Base-by-base conservation (phyloP, 1,140 invertebrate genomes). In the Cyphomyrmex costatus region DNA sequence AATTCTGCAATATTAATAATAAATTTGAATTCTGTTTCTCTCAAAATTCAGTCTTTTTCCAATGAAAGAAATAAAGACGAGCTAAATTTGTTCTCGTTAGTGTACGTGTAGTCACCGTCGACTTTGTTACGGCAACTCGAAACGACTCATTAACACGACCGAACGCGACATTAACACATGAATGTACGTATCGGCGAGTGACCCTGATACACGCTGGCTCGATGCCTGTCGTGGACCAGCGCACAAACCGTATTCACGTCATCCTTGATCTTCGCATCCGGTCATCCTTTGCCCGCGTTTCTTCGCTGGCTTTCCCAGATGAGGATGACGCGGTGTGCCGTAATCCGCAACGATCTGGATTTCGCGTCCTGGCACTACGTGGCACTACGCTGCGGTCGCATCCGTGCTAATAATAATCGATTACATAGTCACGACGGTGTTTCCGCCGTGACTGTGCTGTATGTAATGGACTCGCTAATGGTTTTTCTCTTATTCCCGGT, bases 151-250 rank as follows among this genome's bases (percentile, higher is more conserved):
- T 87, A 76, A 74, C 80, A 85, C 60, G 21, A 42, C 51, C 82
- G 86, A 56, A 71, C 74, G 60, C 79, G 88, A 86, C 71, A 86
- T 86, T 90, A 65, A 73, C 56, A 77, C 73, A 87, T 61, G 70
- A 70, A 60, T 88, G 14, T 63, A 27, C 56, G 42, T 46, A 76
- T 86, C 56, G 24, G 46, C 51, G 73, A 58, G 74, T 91, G 87
- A 90, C 91, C 90, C 90, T 91, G 88, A 91, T 91, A 71, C 49
- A 36, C 46, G 56, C 16, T 49, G 66, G 49, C 33, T 27, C 85
- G 77, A 76, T 88, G 79, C 73, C 36, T n/a, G 80, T 63, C 71
- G 77, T 51, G 56, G 82, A 78, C 30, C 63, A 56, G 14, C 33
- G 61, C 42, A 30, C 56, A 84, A 63, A 76, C 36, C 73, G 73